Percentiles rank a stretch among this genome's conserved stretches.
These are phyloP conservation scores for Anthonomus grandis DNA, from an alignment of 1,140 invertebrate genomes.

Conservation along the genomic window DNA sequence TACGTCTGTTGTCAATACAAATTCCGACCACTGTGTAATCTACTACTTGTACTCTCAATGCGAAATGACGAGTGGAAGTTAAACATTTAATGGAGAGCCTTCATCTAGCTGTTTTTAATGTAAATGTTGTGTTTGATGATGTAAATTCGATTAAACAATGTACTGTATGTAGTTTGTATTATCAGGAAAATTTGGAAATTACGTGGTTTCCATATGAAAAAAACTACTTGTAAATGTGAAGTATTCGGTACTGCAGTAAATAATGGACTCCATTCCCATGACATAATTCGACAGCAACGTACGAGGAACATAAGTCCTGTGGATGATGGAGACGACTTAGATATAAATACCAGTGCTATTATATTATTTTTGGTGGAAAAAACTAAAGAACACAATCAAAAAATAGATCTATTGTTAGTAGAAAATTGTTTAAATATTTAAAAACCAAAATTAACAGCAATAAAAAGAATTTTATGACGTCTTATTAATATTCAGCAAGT, in stretches of 20 bases:
- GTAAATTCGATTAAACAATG: constrained; percentile 1
- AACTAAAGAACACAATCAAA: neutral
- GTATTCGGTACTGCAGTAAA: neutral
- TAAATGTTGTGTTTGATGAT: neutral
- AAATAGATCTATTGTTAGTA: neutral
- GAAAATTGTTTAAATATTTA: neutral
- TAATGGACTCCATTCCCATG: neutral
- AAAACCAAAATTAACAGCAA: too few species aligned
- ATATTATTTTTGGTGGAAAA: neutral
- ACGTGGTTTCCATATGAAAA: constrained; percentile 5
- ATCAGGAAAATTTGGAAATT: constrained; percentile 3
- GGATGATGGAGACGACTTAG: neutral
- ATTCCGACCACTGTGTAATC: too few species aligned
- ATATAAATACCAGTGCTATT: neutral
- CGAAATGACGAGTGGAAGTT: neutral
- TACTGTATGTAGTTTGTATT: too few species aligned
- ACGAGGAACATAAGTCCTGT: neutral
- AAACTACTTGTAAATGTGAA: constrained; percentile 4
- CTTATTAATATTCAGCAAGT: too few species aligned
- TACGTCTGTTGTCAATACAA: too few species aligned
- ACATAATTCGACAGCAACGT: neutral
- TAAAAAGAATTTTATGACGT: too few species aligned
- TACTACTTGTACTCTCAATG: too few species aligned
- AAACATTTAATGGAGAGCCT: neutral
- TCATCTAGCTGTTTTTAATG: constrained; percentile 1